Conservation (phyloP, 2,888 invertebrate species). For the Parascotia fuliginaria region DNA sequence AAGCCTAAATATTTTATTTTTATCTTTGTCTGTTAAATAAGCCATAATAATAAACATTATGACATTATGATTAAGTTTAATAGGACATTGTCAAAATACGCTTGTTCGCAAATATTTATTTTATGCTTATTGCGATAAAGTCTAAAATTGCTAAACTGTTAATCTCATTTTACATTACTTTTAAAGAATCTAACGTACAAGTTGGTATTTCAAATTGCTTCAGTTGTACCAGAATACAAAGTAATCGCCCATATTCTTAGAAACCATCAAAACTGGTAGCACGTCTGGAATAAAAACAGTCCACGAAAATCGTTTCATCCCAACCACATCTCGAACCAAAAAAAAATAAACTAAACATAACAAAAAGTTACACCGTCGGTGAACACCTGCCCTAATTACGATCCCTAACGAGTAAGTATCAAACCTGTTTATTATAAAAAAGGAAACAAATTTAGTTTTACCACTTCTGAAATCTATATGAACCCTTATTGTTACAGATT, state of each 20-base stretch:
- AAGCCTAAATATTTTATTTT: too few relatives aligned
- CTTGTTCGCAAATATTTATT: too few relatives aligned
- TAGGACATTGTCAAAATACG: too few relatives aligned
- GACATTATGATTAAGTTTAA: too few relatives aligned
- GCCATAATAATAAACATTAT: too few relatives aligned
- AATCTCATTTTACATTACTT: too few relatives aligned
- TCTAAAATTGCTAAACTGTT: too few relatives aligned
- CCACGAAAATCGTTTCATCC: slow-evolving; percentile 19
- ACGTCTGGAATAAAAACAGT: slow-evolving; percentile 11
- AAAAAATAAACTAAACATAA: slow-evolving; percentile 52
- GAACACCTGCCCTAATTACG: slow-evolving; percentile 79
- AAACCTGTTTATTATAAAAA: slow-evolving; percentile 65
- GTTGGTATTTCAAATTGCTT: too few relatives aligned
- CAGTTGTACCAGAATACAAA: not conserved
- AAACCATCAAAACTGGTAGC: slow-evolving; percentile 14
- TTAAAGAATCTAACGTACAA: too few relatives aligned
- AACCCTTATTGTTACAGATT: not conserved
- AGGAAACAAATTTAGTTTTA: slow-evolving; percentile 43
- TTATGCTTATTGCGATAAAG: too few relatives aligned
- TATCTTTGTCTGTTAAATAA: too few relatives aligned
- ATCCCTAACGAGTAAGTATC: slow-evolving; percentile 57
- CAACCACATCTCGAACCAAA: slow-evolving; percentile 34
- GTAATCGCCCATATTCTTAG: slow-evolving; percentile 4
- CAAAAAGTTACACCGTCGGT: slow-evolving; percentile 60
- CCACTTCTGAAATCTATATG: slow-evolving; percentile 6